Conservation (phyloP, 2,797 vertebrate genomes). For the Phalanger gymnotis region DNA sequence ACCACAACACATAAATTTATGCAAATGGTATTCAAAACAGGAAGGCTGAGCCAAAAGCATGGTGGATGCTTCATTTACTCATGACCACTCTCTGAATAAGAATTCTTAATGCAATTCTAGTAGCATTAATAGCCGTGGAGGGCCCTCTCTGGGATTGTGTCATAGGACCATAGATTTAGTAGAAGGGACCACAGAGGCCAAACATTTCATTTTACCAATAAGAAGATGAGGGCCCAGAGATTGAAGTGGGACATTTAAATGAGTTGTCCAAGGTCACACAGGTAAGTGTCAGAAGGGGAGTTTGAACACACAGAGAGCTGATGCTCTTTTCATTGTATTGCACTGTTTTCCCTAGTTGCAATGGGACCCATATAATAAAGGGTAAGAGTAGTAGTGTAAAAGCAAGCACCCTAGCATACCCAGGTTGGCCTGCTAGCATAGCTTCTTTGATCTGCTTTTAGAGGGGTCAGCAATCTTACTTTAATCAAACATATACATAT, state of each 20-base stretch:
- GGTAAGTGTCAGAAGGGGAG: not conserved
- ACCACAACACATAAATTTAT: not conserved
- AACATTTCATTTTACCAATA: not conserved
- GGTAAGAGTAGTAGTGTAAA: not conserved
- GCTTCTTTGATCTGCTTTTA: too few species aligned
- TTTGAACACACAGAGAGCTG: not conserved
- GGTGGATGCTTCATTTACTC: not conserved
- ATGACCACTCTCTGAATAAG: conserved; percentile 6
- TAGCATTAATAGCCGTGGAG: not conserved
- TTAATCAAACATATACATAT: too few species aligned
- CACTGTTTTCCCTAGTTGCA: not conserved
- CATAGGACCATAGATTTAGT: not conserved
- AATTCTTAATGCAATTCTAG: not conserved
- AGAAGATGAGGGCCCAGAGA: not conserved
- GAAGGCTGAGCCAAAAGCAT: not conserved
- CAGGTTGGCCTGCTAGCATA: too few species aligned
- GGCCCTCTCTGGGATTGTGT: not conserved
- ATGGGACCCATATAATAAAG: not conserved
- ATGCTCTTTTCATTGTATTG: not conserved
- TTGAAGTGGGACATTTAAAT: not conserved
- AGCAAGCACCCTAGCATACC: too few species aligned
- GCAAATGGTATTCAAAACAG: conserved; percentile 12
- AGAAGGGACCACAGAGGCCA: not conserved
- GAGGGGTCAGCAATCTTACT: too few species aligned
- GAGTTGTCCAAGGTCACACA: not conserved